These are phyloP conservation scores for Eurytoma adleriae DNA, from an alignment of 2,888 invertebrate genomes.

Conservation along the genomic window DNA sequence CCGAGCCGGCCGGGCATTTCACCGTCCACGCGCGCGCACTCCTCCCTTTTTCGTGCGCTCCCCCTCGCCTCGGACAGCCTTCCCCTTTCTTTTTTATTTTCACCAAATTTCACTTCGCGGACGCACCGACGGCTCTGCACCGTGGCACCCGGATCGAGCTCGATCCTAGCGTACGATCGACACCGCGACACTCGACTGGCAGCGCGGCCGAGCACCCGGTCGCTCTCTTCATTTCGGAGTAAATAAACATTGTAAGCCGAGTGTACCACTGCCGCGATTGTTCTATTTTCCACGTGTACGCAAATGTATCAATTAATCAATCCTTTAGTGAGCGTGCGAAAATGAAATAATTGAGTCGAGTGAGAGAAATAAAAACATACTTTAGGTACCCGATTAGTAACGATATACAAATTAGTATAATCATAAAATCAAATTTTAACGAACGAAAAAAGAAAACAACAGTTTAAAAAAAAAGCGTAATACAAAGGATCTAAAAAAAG, in stretches of 20 bases:
- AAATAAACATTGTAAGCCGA: slow-evolving; percentile 31
- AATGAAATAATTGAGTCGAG: too few species aligned
- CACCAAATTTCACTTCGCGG: neutral
- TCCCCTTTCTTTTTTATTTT: neutral
- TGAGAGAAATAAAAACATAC: too few species aligned
- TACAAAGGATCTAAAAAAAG: too few species aligned
- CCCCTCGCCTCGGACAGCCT: neutral
- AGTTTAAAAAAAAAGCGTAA: too few species aligned
- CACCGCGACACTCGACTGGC: slow-evolving; percentile 19
- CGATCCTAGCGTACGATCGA: slow-evolving; percentile 4
- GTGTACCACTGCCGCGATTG: too few species aligned
- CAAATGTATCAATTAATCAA: too few species aligned
- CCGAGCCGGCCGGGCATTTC: slow-evolving; percentile 31
- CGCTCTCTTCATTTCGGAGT: neutral
- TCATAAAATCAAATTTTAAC: too few species aligned
- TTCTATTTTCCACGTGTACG: too few species aligned
- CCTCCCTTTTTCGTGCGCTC: neutral
- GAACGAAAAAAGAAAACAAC: too few species aligned
- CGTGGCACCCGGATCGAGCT: slow-evolving; percentile 10
- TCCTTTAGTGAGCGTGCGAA: too few species aligned
- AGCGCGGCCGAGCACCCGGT: neutral
- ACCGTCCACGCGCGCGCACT: neutral
- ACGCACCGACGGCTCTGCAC: neutral
- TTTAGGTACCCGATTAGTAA: too few species aligned
- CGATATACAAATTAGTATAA: too few species aligned